Conservation (phyloP, 64 coral and sea anemone genomes). For the Acropora yongei region DNA sequence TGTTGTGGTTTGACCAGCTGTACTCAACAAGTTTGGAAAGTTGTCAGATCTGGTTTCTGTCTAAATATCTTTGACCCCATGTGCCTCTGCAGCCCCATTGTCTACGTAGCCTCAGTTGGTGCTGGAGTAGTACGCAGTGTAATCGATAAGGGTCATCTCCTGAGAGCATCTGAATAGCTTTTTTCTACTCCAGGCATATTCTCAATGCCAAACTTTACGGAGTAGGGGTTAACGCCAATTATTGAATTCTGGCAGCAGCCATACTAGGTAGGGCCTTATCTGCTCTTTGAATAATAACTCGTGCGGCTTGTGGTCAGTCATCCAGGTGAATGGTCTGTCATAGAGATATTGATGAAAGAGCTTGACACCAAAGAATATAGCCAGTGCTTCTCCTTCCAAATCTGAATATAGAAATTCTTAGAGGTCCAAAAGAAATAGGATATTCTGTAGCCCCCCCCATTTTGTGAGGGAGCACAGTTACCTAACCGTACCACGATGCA, state of each 20-base stretch:
- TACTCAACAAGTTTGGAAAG: not conserved
- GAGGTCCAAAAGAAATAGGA: not conserved
- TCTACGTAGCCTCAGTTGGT: not conserved
- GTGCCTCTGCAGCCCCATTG: not conserved
- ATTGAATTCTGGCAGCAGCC: slow-evolving; percentile 18
- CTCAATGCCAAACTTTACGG: not conserved
- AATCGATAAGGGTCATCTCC: not conserved
- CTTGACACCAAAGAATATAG: not conserved
- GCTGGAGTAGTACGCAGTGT: not conserved
- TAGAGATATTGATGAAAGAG: not conserved
- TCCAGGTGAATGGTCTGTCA: not conserved
- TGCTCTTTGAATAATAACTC: not conserved
- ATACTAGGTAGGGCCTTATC: not conserved
- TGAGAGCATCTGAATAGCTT: slow-evolving; percentile 25
- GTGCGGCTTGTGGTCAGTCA: not conserved
- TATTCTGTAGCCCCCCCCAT: not conserved
- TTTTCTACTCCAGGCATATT: not conserved
- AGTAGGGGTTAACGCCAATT: not conserved
- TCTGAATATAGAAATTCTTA: too few relatives aligned
- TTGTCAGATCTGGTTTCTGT: too few relatives aligned
- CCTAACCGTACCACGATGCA: not conserved
- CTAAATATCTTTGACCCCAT: too few relatives aligned
- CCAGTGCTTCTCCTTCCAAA: not conserved
- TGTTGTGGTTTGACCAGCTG: not conserved
- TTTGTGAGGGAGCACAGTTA: not conserved